Conservation (phyloP, 2,797 vertebrate genomes). For the Gallinago solitaria region DNA sequence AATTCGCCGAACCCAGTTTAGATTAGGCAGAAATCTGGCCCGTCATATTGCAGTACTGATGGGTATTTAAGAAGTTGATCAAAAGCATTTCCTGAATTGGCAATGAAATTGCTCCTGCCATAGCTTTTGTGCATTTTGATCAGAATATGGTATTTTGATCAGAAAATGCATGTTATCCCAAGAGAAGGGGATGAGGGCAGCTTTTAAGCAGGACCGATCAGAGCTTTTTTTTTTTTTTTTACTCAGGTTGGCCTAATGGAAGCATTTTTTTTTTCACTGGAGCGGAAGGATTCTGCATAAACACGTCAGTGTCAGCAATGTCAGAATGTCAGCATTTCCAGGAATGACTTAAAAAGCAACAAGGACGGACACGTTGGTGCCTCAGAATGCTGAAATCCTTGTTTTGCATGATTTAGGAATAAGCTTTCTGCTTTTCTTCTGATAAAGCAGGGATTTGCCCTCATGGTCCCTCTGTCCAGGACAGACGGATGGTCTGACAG, state of each 20-base stretch:
- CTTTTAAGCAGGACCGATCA: background rate
- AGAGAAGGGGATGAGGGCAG: background rate
- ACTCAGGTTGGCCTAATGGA: background rate
- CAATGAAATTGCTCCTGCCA: background rate
- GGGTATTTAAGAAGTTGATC: background rate
- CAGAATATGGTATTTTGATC: background rate
- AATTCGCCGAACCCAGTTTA: too few species aligned
- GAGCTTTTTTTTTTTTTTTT: background rate
- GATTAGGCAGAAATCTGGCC: background rate
- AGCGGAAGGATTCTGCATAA: background rate
- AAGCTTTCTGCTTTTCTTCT: background rate
- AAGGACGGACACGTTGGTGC: background rate
- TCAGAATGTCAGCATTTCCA: too few species aligned
- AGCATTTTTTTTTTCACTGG: background rate
- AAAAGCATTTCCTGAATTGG: background rate
- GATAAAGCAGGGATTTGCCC: background rate
- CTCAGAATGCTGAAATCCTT: background rate
- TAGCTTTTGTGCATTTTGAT: background rate
- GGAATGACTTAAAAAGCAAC: background rate
- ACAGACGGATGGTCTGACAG: background rate
- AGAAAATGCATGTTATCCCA: background rate
- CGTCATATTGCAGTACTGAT: fast-evolving
- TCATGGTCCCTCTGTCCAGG: background rate
- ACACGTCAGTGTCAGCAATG: background rate
- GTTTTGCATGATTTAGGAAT: background rate